Base-by-base conservation (phyloP, 2,888 invertebrate genomes). In the Masnerella sp. region DNA sequence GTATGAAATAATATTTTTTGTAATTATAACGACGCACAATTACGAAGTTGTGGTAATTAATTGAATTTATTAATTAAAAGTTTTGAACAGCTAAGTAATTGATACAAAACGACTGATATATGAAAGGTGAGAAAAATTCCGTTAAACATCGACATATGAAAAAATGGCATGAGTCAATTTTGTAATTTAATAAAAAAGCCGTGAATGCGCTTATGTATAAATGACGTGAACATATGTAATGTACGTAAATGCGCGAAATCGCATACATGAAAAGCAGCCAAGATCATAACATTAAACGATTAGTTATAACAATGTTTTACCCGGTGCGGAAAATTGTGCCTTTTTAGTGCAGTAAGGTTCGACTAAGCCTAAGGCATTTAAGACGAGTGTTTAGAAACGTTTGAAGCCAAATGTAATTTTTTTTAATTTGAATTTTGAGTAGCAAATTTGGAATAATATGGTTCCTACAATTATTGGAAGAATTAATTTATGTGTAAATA, bases 321-420 rank as follows among this genome's bases (percentile, higher is more conserved):
- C 81, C 81, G 83, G 83, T 84, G 84, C 84, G 83, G 78, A 83
- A 84, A 84, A 83, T 85, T 86, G 87, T 87, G 87, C 87, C 87
- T 87, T 87, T 85, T 85, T 87, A 87, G 87, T 83, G 81, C 82
- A 81, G 82, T 87, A 86, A 85, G 85, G 81, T 82, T 83, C 79
- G 81, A 84, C 81, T 85, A 86, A 86, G 80, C 80, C 81, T 82
- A 78, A 74, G 77, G 78, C 80, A 78, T 79, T 76, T 68, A 59
- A 54, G 14, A 65, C 54, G n/a, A n/a, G n/a, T n/a, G n/a, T n/a
- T n/a, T n/a, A n/a, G n/a, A n/a, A n/a, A n/a, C n/a, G n/a, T n/a
- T n/a, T n/a, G n/a, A n/a, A n/a, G n/a, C n/a, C n/a, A n/a, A n/a
- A n/a, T n/a, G n/a, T n/a, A n/a, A n/a, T n/a, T n/a, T n/a, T n/a